phyloP scores from a whole-genome alignment of 2,888 invertebrate species.

The Rotaria socialis region DNA sequence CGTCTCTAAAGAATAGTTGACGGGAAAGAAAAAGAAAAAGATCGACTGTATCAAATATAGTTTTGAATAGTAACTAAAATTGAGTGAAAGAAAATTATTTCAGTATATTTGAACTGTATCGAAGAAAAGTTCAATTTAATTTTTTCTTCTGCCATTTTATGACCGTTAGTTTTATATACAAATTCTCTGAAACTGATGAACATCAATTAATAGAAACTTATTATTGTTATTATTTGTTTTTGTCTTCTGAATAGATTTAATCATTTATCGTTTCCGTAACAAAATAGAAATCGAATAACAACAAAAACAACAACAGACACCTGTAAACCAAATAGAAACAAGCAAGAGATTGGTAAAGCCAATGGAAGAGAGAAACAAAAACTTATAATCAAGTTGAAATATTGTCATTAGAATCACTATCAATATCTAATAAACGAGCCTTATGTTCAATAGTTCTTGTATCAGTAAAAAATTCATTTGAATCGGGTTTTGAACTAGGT shows the following conservation, averaged over 20 bases:
- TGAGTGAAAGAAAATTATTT: no score
- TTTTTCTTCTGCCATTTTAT: no score
- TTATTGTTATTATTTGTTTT: neutral
- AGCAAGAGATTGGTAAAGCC: neutral
- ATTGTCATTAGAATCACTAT: neutral
- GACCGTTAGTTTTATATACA: no score
- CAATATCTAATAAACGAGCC: constrained; percentile 9
- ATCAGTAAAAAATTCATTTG: neutral
- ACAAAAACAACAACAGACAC: neutral
- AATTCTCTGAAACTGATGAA: no score
- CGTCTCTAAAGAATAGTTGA: no score
- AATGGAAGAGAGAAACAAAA: neutral
- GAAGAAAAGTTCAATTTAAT: no score
- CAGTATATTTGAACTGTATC: no score
- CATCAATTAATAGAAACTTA: no score
- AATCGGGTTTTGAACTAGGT: constrained; percentile 18
- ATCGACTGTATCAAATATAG: no score
- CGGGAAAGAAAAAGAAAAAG: no score
- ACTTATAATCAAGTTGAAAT: neutral
- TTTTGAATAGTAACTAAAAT: no score
- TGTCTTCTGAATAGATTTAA: neutral
- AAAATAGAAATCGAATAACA: constrained; percentile 19
- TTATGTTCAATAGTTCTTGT: constrained; percentile 18
- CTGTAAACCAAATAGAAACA: neutral
- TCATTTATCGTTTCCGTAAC: neutral